Percentiles rank a stretch among this genome's conserved stretches.
These are phyloP conservation scores for Lagopus leucura DNA, from an alignment of 2,113 vertebrate species.

Conservation along the genomic window DNA sequence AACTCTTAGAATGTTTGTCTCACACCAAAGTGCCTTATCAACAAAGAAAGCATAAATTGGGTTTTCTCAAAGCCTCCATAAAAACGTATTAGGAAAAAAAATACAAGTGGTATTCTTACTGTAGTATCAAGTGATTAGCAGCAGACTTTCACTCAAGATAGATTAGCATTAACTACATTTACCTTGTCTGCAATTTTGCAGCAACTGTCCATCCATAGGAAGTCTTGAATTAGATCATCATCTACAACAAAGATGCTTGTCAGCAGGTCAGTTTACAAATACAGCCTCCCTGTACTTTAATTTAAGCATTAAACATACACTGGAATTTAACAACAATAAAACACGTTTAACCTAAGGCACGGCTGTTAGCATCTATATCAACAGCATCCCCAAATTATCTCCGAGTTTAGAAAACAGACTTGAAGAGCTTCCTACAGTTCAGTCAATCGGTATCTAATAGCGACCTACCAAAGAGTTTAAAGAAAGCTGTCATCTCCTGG, in stretches of 20 bases:
- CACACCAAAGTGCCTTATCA: not conserved
- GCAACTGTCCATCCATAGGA: slow-evolving; percentile 94
- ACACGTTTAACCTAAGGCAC: not conserved
- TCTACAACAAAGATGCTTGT: slow-evolving; percentile 77
- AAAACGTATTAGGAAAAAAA: not conserved
- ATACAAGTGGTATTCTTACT: not conserved
- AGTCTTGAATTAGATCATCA: slow-evolving; percentile 92
- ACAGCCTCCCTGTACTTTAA: not conserved
- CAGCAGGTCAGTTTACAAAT: not conserved
- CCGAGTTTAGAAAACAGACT: not conserved
- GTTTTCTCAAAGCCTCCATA: not conserved
- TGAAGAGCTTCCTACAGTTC: not conserved
- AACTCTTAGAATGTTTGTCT: not conserved
- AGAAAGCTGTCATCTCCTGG: slow-evolving; percentile 93
- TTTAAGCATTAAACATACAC: not conserved
- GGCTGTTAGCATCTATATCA: not conserved
- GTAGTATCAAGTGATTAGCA: not conserved
- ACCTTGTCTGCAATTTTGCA: slow-evolving; percentile 95
- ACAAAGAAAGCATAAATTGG: not conserved
- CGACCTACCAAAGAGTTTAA: slow-evolving; percentile 90
- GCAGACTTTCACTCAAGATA: not conserved
- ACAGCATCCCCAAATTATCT: not conserved
- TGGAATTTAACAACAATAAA: not conserved
- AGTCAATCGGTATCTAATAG: not conserved
- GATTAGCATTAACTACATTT: not conserved